Conservation (phyloP, 2,113 vertebrate genomes). For the Megaptera novaeangliae region DNA sequence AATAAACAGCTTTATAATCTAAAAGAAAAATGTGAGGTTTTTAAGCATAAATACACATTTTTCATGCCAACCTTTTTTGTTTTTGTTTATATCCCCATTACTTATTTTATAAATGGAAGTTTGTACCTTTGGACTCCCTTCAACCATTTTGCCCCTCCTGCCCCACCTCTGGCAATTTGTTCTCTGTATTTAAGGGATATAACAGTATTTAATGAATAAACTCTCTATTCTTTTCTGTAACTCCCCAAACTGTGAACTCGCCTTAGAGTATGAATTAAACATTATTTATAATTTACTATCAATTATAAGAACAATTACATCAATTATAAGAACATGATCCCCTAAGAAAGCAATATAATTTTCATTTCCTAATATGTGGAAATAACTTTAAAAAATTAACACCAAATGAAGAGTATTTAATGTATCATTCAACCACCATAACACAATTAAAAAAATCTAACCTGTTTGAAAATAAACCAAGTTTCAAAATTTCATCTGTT, state of each 20-base stretch:
- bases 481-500: slow-evolving; percentile 92
- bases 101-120: neutral
- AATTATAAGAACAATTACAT: neutral
- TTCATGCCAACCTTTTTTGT: neutral
- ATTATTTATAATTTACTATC: neutral
- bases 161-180: neutral
- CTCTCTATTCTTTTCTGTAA: neutral
- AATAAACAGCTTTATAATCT: neutral
- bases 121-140: neutral
- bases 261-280: neutral
- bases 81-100: neutral
- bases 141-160: neutral
- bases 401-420: neutral
- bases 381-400: neutral
- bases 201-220: neutral
- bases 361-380: slow-evolving; percentile 1
- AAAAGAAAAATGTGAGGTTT: neutral
- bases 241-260: neutral
- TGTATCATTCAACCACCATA: neutral
- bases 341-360: neutral
- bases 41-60: neutral
- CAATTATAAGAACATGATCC: neutral
- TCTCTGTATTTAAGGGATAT: neutral
- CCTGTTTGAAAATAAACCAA: slow-evolving; percentile 92
- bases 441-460: slow-evolving; percentile 66